Conservation (phyloP, 2,113 vertebrate species). For the Coptodon bakossiorum region DNA sequence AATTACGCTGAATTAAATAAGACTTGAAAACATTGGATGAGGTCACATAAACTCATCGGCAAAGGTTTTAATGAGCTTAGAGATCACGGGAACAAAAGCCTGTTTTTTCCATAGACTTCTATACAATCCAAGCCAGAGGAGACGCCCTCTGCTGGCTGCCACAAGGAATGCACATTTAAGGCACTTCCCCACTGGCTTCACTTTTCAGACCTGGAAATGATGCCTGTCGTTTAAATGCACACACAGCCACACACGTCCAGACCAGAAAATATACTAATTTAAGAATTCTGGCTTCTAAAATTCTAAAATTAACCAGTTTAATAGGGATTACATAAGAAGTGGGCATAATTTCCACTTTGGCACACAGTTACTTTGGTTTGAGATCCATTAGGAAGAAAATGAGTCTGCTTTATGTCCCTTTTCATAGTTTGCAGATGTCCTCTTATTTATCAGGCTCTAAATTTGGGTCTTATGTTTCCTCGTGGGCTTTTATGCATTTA, state of each 20-base stretch:
- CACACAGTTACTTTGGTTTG: neutral
- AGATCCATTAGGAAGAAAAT: neutral
- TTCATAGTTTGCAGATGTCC: neutral
- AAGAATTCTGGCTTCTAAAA: neutral
- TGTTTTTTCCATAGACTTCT: neutral
- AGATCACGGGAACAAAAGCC: neutral
- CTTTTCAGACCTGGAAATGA: neutral
- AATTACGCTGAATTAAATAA: neutral
- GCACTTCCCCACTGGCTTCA: neutral
- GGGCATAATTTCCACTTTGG: neutral
- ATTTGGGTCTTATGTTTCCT: neutral
- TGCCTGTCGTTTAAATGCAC: neutral
- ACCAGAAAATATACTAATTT: neutral
- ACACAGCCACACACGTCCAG: neutral
- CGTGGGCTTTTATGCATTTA: neutral
- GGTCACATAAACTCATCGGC: neutral
- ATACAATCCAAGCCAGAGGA: accelerated
- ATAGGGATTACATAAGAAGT: neutral
- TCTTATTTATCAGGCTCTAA: neutral
- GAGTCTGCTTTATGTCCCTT: neutral
- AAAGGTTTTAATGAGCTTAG: neutral
- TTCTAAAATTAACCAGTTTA: neutral
- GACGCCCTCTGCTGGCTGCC: accelerated
- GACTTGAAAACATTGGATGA: neutral
- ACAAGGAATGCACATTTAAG: accelerated